A percentile compares a stretch with the other conserved stretches of the same genome.
phyloP scores from a whole-genome alignment of 2,888 invertebrate species.

The Erynnis tages region DNA sequence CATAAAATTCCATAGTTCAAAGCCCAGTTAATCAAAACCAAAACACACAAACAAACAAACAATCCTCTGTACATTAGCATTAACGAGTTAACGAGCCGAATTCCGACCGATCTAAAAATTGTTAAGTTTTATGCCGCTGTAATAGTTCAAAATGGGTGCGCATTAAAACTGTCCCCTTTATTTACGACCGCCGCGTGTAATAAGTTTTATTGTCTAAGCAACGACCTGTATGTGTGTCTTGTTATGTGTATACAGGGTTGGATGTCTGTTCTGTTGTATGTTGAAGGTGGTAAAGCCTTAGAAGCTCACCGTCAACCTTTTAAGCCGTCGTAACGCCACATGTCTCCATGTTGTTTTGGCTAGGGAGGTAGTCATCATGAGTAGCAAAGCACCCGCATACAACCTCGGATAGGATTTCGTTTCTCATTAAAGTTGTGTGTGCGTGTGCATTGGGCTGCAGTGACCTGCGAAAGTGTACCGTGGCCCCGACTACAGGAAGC shows the following conservation, averaged over 20 bases:
- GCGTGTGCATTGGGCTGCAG: too few relatives aligned
- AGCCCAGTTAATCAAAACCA: too few relatives aligned
- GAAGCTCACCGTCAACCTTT: too few relatives aligned
- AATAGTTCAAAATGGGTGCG: constrained; percentile 73
- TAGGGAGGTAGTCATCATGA: too few relatives aligned
- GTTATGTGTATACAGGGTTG: neutral
- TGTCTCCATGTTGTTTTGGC: too few relatives aligned
- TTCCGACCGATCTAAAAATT: constrained; percentile 38
- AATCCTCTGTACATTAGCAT: constrained; percentile 3
- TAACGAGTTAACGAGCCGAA: constrained; percentile 43
- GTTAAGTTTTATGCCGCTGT: constrained; percentile 60
- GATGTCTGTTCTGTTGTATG: constrained; percentile 4
- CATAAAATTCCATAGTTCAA: too few relatives aligned
- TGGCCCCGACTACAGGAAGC: too few relatives aligned
- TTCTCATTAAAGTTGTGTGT: too few relatives aligned
- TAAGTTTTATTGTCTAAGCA: constrained; percentile 62
- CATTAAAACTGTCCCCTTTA: constrained; percentile 68
- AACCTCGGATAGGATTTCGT: too few relatives aligned
- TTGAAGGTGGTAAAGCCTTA: neutral
- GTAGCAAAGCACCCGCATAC: too few relatives aligned
- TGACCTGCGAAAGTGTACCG: too few relatives aligned
- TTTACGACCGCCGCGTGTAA: constrained; percentile 48
- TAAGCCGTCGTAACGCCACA: too few relatives aligned
- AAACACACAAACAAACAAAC: constrained; percentile 2
- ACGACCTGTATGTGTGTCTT: constrained; percentile 36